Evolutionary conservation across 2,888 invertebrate species (phyloP).

Genomic region (Drosophila robusta): DNA sequence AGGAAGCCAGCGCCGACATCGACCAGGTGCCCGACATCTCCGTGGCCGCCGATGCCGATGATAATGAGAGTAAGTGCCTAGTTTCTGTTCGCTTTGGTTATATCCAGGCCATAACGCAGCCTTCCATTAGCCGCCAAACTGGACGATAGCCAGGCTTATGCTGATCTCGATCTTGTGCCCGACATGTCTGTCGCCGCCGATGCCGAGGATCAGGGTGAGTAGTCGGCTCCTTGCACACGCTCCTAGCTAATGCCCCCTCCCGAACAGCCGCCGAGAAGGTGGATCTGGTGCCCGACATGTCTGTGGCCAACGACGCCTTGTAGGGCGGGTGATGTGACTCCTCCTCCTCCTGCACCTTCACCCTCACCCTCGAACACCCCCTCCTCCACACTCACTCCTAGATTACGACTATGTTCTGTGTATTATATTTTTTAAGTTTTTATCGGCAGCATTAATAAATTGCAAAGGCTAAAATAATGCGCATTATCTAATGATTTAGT

Average conservation of each 20-base stretch:
- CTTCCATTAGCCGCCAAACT: slow-evolving; percentile 2
- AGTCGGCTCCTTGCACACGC: too few relatives aligned
- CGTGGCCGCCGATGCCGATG: slow-evolving; percentile 48
- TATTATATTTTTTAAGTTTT: slow-evolving; percentile 66
- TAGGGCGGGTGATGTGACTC: slow-evolving; percentile 13
- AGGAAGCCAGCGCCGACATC: slow-evolving; percentile 14
- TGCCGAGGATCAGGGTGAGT: slow-evolving; percentile 17
- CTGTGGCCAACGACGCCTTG: slow-evolving; percentile 61
- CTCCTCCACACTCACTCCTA: slow-evolving; percentile 13
- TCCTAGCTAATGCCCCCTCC: background rate
- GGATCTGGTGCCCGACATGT: slow-evolving; percentile 54
- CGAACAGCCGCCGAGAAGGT: slow-evolving; percentile 15
- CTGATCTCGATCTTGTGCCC: slow-evolving; percentile 29
- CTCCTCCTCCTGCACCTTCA: background rate
- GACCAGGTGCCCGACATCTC: slow-evolving; percentile 54
- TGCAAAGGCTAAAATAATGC: slow-evolving; percentile 33
- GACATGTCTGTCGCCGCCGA: slow-evolving; percentile 44
- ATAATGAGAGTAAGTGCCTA: slow-evolving; percentile 36
- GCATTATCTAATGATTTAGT: slow-evolving; percentile 21
- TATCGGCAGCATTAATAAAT: slow-evolving; percentile 63
- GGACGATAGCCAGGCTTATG: slow-evolving; percentile 1
- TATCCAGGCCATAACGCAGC: slow-evolving; percentile 4
- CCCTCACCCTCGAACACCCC: too few relatives aligned
- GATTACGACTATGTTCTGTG: slow-evolving; percentile 36
- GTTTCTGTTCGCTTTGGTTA: too few relatives aligned